phyloP scores from a whole-genome alignment of 1,140 invertebrate genomes.

The Linepithema humile region DNA sequence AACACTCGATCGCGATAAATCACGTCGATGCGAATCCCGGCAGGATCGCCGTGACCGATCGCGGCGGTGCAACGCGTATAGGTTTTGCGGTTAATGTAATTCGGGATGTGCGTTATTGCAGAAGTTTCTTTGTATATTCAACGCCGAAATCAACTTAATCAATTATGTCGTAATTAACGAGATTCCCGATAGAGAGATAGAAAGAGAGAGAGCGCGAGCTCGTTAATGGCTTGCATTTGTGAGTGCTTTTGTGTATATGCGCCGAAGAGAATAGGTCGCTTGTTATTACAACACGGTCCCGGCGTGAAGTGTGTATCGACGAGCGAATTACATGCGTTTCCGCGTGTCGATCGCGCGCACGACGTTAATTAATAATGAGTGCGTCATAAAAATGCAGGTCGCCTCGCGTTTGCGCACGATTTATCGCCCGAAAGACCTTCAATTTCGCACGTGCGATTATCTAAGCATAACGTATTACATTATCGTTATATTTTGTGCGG shows the following conservation, averaged over 20 bases:
- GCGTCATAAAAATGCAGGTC: background rate
- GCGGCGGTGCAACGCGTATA: background rate
- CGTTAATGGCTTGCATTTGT: slow-evolving; percentile 47
- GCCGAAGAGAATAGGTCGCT: background rate
- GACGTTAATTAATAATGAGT: slow-evolving; percentile 5
- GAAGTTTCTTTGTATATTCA: slow-evolving; percentile 47
- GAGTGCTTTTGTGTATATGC: background rate
- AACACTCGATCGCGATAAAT: slow-evolving; percentile 52
- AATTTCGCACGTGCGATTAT: slow-evolving; percentile 15
- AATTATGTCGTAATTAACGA: slow-evolving; percentile 65
- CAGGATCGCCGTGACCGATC: slow-evolving; percentile 13
- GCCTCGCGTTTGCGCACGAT: slow-evolving; percentile 23
- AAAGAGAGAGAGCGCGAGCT: background rate
- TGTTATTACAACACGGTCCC: slow-evolving; percentile 18
- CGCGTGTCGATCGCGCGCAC: slow-evolving; percentile 1
- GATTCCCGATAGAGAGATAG: slow-evolving; percentile 16
- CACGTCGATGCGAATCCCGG: background rate
- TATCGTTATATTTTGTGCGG: background rate
- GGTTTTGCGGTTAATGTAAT: slow-evolving; percentile 42
- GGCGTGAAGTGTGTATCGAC: slow-evolving; percentile 3
- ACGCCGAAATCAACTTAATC: slow-evolving; percentile 62
- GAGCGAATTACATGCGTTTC: slow-evolving; percentile 4
- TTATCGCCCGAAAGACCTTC: slow-evolving; percentile 9
- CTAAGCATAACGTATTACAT: background rate
- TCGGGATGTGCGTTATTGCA: slow-evolving; percentile 6